These are phyloP conservation scores for Cheilosia grossa DNA, from an alignment of 2,888 invertebrate genomes.

Conservation along the genomic window DNA sequence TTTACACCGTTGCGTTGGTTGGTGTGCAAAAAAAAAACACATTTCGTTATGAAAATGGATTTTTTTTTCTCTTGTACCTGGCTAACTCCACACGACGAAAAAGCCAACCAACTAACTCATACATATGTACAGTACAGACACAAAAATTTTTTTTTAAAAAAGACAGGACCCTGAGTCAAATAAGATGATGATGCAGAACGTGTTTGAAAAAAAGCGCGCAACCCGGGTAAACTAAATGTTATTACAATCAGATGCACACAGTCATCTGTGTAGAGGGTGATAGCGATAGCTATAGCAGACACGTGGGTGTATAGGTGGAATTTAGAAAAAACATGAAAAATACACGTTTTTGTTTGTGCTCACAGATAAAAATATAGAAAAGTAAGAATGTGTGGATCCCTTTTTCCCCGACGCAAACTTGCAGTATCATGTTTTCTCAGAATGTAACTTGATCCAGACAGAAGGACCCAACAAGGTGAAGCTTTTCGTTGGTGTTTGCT, in stretches of 20 bases:
- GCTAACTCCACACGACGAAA: background rate
- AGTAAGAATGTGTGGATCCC: constrained; percentile 1
- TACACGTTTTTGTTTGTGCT: background rate
- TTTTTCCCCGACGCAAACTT: constrained; percentile 33
- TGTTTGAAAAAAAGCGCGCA: constrained; percentile 6
- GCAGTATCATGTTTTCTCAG: constrained; percentile 46
- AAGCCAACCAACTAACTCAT: constrained; percentile 3
- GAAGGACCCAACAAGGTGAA: constrained; percentile 29
- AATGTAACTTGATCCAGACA: constrained; percentile 14
- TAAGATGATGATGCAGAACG: constrained; percentile 43
- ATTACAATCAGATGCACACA: constrained; percentile 63
- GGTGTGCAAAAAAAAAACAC: constrained; percentile 36
- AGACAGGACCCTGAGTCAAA: constrained; percentile 20
- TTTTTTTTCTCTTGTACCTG: background rate
- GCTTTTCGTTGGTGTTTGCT: constrained; percentile 42
- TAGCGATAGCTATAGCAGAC: constrained; percentile 16
- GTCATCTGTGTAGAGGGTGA: constrained; percentile 7
- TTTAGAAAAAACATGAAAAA: constrained; percentile 17
- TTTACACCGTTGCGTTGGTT: constrained; percentile 4
- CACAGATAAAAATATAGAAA: constrained; percentile 4
- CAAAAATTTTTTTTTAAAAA: background rate
- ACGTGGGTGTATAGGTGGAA: background rate
- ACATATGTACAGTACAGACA: constrained; percentile 8
- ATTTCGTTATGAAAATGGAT: constrained; percentile 50
- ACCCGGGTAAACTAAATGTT: constrained; percentile 55